Percentiles rank a stretch among this genome's conserved stretches.
phyloP scores from a whole-genome alignment of 1,140 invertebrate genomes.

The Harpegnathos saltator region DNA sequence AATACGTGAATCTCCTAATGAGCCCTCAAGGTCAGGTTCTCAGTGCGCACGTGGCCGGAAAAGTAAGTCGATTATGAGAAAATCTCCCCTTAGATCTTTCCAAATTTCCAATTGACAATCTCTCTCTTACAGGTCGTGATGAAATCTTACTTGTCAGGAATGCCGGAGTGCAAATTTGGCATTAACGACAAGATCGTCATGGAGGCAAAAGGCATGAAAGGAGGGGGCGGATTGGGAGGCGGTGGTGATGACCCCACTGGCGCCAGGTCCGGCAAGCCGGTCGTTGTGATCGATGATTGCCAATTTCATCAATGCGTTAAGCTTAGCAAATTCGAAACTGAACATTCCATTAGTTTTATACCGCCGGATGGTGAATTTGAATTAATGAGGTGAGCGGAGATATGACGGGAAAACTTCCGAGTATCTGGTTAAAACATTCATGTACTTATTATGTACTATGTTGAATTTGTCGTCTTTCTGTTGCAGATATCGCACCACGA shows the following conservation, averaged over 20 bases:
- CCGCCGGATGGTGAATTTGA: slow-evolving; percentile 99
- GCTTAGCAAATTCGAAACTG: slow-evolving; percentile 99
- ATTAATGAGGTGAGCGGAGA: slow-evolving; percentile 94
- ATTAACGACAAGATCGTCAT: slow-evolving; percentile 99
- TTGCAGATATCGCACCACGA: slow-evolving; percentile 98
- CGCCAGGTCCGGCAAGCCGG: slow-evolving; percentile 95
- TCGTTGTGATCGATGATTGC: slow-evolving; percentile 99
- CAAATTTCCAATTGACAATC: slow-evolving; percentile 19
- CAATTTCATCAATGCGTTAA: slow-evolving; percentile 99
- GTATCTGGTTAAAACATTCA: neutral
- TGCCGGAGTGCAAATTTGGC: slow-evolving; percentile 99
- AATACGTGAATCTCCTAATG: slow-evolving; percentile 99
- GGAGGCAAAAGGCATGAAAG: slow-evolving; percentile 97
- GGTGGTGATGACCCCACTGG: slow-evolving; percentile 93
- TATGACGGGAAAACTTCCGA: neutral
- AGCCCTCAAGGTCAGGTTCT: slow-evolving; percentile 99
- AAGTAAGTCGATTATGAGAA: slow-evolving; percentile 83
- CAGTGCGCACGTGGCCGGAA: slow-evolving; percentile 99
- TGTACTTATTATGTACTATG: neutral
- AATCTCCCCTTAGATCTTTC: neutral
- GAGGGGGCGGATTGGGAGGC: slow-evolving; percentile 88
- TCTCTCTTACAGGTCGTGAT: slow-evolving; percentile 92
- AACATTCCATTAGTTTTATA: slow-evolving; percentile 99
- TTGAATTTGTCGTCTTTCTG: neutral
- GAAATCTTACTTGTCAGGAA: slow-evolving; percentile 99